These are phyloP conservation scores for Pan troglodytes DNA, from an alignment of 2,113 vertebrate genomes.

Conservation along the genomic window DNA sequence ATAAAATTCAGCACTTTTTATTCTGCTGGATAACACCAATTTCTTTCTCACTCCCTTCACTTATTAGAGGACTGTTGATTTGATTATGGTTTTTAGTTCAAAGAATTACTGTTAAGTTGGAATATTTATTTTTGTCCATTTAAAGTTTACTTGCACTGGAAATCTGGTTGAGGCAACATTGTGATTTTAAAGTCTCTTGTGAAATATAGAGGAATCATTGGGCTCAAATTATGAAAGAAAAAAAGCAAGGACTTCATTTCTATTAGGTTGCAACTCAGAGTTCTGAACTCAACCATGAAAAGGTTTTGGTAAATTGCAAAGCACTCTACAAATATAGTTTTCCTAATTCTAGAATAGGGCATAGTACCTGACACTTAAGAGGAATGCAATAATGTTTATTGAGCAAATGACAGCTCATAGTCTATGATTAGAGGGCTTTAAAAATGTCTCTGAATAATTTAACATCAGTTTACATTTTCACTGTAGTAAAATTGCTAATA, in stretches of 20 bases:
- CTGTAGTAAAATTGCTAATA: background rate
- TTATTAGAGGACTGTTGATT: background rate
- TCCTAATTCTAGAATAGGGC: background rate
- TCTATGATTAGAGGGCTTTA: background rate
- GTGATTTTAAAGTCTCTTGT: constrained; percentile 10
- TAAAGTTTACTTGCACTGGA: background rate
- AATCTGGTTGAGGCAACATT: constrained; percentile 3
- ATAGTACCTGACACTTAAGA: background rate
- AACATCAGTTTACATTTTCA: background rate
- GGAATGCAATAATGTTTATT: background rate
- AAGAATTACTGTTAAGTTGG: background rate
- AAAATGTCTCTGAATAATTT: background rate
- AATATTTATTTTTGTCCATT: constrained; percentile 15
- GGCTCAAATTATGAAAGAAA: background rate
- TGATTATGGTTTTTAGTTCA: background rate
- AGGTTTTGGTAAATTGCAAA: background rate
- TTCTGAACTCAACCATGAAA: background rate
- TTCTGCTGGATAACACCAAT: background rate
- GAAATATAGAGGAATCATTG: background rate
- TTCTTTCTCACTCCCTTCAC: background rate
- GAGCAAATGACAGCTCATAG: background rate
- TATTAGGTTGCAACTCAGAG: background rate
- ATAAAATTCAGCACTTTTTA: background rate
- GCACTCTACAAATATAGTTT: background rate
- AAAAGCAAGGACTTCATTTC: background rate